Percentiles rank a stretch among this genome's conserved stretches.
phyloP scores from a whole-genome alignment of 1,140 invertebrate species.

The Lasaia peninsularis region DNA sequence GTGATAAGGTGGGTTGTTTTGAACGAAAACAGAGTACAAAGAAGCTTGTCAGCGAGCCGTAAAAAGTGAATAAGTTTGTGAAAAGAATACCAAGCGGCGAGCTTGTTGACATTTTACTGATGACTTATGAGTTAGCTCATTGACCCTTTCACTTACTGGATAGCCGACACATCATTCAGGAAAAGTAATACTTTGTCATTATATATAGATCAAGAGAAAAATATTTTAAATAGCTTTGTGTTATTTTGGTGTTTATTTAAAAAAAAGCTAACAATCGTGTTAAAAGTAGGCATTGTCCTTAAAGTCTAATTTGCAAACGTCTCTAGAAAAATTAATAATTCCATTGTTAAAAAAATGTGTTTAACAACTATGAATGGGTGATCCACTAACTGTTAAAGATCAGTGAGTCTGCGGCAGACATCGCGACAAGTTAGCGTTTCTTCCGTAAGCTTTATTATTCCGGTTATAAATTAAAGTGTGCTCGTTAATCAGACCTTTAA shows the following conservation, averaged over 20 bases:
- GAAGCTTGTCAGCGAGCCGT: conserved; percentile 21
- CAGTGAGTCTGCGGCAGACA: neutral
- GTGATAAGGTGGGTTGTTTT: neutral
- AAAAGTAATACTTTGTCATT: neutral
- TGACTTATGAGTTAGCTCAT: conserved; percentile 40
- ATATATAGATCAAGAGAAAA: neutral
- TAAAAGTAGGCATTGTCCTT: no score
- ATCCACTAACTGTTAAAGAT: neutral
- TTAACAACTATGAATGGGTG: no score
- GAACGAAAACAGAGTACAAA: conserved; percentile 13
- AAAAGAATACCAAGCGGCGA: conserved; percentile 25
- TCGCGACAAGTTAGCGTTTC: conserved; percentile 28
- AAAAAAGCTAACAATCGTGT: no score
- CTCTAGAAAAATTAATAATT: no score
- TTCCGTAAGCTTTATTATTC: conserved; percentile 68
- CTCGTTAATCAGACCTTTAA: conserved; percentile 72
- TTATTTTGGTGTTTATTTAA: no score
- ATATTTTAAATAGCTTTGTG: no score
- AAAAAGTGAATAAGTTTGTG: conserved; percentile 34
- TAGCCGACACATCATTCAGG: neutral
- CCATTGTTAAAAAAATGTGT: no score
- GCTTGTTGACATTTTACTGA: conserved; percentile 55
- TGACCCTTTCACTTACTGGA: neutral
- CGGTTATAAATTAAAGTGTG: conserved; percentile 69
- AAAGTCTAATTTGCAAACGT: no score